Evolutionary conservation across 2,113 vertebrate species (phyloP), one percentile per base, ranked within the genome.

Genomic region (Pelusios castaneus): DNA sequence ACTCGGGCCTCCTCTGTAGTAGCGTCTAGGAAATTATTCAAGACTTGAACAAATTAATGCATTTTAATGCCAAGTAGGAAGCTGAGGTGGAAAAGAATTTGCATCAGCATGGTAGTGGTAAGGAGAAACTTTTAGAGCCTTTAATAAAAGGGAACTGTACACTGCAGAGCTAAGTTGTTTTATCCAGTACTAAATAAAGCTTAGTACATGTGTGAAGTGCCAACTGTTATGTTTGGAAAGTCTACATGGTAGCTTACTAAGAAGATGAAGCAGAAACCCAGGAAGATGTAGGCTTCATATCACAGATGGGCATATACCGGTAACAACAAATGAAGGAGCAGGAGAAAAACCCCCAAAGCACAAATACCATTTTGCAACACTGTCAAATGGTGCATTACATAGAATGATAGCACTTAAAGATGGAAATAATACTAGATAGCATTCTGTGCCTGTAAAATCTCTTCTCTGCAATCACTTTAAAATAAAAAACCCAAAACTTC

Each of bases 301-400:
- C 54, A 11, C 41, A 0, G 1, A n/a, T 63, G 13, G 55, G 60
- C 34, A n/a, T n/a, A 13, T 63, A n/a, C n/a, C n/a, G 31, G 14
- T 31, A n/a, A 86, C 38, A 4, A 41, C n/a, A 80, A 75, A 54
- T 8, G 29, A 75, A 89, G 83, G 5, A 70, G 12, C 34, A 80
- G 54, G n/a, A n/a, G 24, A 89, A 77, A 43, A 84, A 87, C 54
- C 60, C 7, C n/a, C n/a, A n/a, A n/a, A n/a, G n/a, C 54, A 49
- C 16, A 70, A 2, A 58, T 78, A 54, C 3, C 31, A 13, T 77
- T 80, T 87, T 76, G 21, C 45, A 67, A 34, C 34, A 60, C 6
- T n/a, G 31, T 67, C 13, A 45, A 10, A 41, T 70, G 8, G 45
- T 11, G 5, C 19, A 47, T 19, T 45, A 34, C 10, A 29, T 5